phyloP scores from a whole-genome alignment of 2,888 invertebrate genomes.

The Synanthedon formicaeformis region DNA sequence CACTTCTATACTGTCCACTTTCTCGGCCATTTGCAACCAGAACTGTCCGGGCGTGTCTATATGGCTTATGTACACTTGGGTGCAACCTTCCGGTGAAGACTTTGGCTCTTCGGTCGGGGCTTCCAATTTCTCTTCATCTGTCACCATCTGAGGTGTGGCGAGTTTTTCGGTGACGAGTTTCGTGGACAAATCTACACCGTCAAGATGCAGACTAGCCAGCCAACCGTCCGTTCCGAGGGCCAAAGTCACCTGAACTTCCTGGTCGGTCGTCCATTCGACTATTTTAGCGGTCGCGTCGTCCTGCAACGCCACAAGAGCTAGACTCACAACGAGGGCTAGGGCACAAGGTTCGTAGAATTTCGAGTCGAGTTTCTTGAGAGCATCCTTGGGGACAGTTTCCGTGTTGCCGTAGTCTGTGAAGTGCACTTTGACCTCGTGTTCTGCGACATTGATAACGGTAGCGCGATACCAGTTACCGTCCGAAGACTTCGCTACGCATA shows the following conservation, averaged over 20 bases:
- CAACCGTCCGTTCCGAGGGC: conserved; percentile 66
- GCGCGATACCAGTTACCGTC: conserved; percentile 82
- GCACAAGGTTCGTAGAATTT: conserved; percentile 54
- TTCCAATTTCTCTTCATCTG: conserved; percentile 24
- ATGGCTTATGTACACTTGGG: conserved; percentile 74
- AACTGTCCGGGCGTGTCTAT: conserved; percentile 82
- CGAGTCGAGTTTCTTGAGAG: conserved; percentile 59
- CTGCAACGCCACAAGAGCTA: conserved; percentile 49
- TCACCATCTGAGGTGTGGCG: conserved; percentile 35
- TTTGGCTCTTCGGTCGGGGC: conserved; percentile 30
- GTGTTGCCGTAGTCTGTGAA: conserved; percentile 80
- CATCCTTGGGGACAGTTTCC: conserved; percentile 62
- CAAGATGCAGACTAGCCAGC: conserved; percentile 63
- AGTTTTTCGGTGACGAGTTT: conserved; percentile 53
- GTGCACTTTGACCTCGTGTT: conserved; percentile 58
- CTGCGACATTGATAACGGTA: conserved; percentile 54
- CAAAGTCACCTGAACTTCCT: conserved; percentile 66
- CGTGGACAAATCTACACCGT: conserved; percentile 63
- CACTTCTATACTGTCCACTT: conserved; percentile 65
- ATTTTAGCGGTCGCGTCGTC: conserved; percentile 42
- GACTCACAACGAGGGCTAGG: conserved; percentile 43
- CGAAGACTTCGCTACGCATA: conserved; percentile 73
- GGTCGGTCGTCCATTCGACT: conserved; percentile 54
- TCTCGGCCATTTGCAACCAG: conserved; percentile 76
- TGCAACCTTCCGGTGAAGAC: conserved; percentile 42